These are phyloP conservation scores for Limnephilus lunatus DNA, from an alignment of 2,888 invertebrate species.

Conservation along the genomic window DNA sequence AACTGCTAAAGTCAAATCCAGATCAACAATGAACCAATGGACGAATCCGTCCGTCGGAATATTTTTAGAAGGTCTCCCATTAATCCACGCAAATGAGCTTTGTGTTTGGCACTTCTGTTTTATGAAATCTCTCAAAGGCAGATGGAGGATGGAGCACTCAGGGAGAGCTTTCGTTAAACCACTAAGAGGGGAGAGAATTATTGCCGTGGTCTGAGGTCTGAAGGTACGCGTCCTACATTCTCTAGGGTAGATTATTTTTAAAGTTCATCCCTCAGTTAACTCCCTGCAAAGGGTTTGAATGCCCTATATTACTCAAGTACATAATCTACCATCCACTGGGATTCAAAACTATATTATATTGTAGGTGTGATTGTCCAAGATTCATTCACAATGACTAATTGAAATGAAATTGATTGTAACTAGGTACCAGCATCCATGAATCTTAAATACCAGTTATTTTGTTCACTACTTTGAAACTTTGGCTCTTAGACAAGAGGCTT, in stretches of 20 bases:
- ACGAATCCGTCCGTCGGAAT: constrained; percentile 42
- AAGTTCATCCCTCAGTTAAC: not conserved
- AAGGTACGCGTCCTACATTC: not conserved
- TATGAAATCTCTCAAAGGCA: constrained; percentile 63
- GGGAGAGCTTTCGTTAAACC: constrained; percentile 36
- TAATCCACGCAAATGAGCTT: constrained; percentile 64
- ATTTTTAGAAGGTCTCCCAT: constrained; percentile 60
- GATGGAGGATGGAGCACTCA: constrained; percentile 51
- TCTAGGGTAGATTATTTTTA: not conserved
- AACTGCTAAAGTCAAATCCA: constrained; percentile 17
- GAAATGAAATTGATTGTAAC: not conserved
- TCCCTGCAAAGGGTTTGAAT: not conserved
- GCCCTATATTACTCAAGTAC: not conserved
- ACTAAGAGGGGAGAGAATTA: constrained; percentile 44
- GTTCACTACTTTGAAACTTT: not conserved
- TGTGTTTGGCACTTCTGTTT: constrained; percentile 65
- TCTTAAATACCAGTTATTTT: not conserved
- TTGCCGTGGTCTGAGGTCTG: constrained; percentile 29
- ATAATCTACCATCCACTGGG: not conserved
- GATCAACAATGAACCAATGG: constrained; percentile 58
- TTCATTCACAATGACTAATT: not conserved
- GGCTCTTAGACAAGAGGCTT: not conserved
- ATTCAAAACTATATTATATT: not conserved
- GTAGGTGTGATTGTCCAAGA: not conserved
- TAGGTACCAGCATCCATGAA: not conserved